Conservation (phyloP, 2,113 vertebrate species). For the Varanus salvator region DNA sequence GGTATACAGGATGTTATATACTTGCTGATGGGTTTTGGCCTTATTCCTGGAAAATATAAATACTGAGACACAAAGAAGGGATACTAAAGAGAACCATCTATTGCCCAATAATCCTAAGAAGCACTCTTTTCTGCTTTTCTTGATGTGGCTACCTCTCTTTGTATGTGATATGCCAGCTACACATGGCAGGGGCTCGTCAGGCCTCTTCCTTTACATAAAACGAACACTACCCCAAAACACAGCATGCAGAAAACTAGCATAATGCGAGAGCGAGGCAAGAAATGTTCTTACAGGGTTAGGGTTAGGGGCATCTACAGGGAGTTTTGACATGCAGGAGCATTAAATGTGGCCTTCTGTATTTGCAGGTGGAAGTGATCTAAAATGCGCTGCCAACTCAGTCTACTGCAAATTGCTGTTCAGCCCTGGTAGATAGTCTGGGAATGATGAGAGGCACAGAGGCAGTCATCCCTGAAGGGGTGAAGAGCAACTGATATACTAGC, state of each 20-base stretch:
- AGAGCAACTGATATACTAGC: not conserved
- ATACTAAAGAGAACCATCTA: slow-evolving; percentile 41
- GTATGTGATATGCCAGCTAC: slow-evolving; percentile 29
- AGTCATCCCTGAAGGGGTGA: too few relatives aligned
- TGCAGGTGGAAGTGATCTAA: not conserved
- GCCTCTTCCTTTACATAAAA: not conserved
- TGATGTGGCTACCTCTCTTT: slow-evolving; percentile 22
- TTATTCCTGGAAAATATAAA: slow-evolving; percentile 52
- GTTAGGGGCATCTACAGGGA: not conserved
- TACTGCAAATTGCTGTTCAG: not conserved
- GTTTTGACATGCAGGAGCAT: not conserved
- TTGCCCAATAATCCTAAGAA: slow-evolving; percentile 2
- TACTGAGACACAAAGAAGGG: slow-evolving; percentile 44
- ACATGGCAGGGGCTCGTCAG: not conserved
- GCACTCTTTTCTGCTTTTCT: slow-evolving; percentile 44
- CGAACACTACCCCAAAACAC: not conserved
- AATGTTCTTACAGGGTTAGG: too few relatives aligned
- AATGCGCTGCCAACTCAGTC: not conserved
- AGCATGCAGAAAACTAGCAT: not conserved
- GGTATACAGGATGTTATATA: slow-evolving; percentile 62
- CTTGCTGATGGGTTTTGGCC: slow-evolving; percentile 67
- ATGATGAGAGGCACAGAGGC: not conserved
- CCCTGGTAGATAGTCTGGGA: not conserved
- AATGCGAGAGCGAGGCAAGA: too few relatives aligned
- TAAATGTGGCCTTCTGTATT: not conserved